A percentile compares a stretch with the other conserved stretches of the same genome.
phyloP scores from a whole-genome alignment of 37 sponge, comb jelly and placozoan genomes.

The Oopsacas minuta region DNA sequence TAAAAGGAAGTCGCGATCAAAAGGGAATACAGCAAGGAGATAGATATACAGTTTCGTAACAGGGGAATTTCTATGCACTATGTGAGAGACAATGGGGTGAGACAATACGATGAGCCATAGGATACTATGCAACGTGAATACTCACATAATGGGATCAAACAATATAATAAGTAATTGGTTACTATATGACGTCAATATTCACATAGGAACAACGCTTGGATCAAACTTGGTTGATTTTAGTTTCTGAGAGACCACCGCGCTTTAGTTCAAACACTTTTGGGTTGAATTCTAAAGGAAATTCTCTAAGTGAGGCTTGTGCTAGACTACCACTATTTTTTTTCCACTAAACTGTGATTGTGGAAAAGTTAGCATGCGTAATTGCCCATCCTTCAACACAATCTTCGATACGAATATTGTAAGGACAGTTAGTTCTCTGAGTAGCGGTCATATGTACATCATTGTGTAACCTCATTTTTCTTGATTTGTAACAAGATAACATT shows the following conservation, averaged over 20 bases:
- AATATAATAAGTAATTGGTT: too few relatives aligned
- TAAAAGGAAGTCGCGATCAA: too few relatives aligned
- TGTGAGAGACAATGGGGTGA: too few relatives aligned
- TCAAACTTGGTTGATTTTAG: background rate
- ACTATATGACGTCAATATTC: too few relatives aligned
- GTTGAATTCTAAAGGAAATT: background rate
- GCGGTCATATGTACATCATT: background rate
- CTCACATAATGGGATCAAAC: too few relatives aligned
- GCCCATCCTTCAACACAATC: background rate
- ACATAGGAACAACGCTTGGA: too few relatives aligned
- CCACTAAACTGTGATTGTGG: background rate
- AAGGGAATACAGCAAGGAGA: too few relatives aligned
- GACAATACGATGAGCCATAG: too few relatives aligned
- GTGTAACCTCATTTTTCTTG: background rate
- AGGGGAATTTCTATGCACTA: too few relatives aligned
- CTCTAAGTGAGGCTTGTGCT: background rate
- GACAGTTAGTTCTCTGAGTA: background rate
- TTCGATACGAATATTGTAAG: background rate
- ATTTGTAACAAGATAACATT: background rate
- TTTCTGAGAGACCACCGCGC: background rate
- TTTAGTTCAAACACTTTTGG: background rate
- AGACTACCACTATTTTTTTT: background rate
- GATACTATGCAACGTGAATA: too few relatives aligned
- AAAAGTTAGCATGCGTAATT: background rate
- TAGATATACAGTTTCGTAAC: too few relatives aligned